Evolutionary conservation across 2,888 invertebrate species (phyloP), one percentile per base, ranked within the genome.

Genomic region (Onthophagus sagittarius): DNA sequence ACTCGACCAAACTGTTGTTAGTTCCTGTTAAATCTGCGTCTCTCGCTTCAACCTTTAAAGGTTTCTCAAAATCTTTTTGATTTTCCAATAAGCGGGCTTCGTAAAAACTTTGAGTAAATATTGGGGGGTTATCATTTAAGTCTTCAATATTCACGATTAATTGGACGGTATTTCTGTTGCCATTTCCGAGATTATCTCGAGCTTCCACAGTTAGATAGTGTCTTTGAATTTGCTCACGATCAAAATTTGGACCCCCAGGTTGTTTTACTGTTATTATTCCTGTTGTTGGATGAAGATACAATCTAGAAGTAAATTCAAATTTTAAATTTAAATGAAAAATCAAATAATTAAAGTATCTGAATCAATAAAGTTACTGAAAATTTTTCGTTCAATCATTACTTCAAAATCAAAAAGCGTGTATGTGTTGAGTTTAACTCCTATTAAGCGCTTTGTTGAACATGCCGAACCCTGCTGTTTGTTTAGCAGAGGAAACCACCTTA

Each of bases 171-270:
- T 95, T 96, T 71, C 95, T 89, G 85, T 94, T 94, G 70, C 96
- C 96, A 80, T 89, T 88, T 14, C 96, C 95, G 70, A 94, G 88
- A 84, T 95, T 93, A 82, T 98, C 98, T 72, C 95, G 87, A 0
- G 97, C 98, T 83, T 95, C 96, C 0, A 97, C 94, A 0, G 94
- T 96, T 63, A 97, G 87, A 83, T 93, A 94, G 84, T 96, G 96
- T 0, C 93, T 90, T 0, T 94, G 90, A 13, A 94, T 89, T 9
- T 94, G 88, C 83, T 97, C 97, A 5, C 97, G 88, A 84, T 98
- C 98, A 84, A 96, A 96, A 73, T 89, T 91, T 23, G 92, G 88
- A 0, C 92, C 93, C 0, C 91, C 90, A 0, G 93, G 89, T 75
- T 90, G 89, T 81, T 92, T 93, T 0, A 97, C 93, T 0, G 94